phyloP scores from a whole-genome alignment of 1,140 invertebrate genomes.

The Eupristina koningsbergeri region DNA sequence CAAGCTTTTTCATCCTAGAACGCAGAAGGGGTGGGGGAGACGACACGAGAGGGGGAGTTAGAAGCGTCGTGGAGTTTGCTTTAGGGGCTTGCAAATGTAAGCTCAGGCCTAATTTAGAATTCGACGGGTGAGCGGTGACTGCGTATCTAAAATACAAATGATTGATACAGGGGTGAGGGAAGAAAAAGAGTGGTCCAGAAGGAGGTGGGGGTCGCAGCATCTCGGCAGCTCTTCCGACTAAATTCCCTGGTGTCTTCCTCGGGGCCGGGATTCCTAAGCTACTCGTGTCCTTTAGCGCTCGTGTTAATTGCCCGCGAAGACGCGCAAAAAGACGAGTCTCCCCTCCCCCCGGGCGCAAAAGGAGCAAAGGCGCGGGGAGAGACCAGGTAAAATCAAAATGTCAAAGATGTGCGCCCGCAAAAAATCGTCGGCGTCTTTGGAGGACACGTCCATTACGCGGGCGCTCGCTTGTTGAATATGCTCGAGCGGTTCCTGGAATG shows the following conservation, averaged over 20 bases:
- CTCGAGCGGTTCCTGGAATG: slow-evolving; percentile 41
- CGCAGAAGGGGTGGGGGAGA: no score
- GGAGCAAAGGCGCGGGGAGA: not conserved
- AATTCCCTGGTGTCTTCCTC: slow-evolving; percentile 9
- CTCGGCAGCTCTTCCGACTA: not conserved
- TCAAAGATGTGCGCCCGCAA: slow-evolving; percentile 42
- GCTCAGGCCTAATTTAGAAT: slow-evolving; percentile 28
- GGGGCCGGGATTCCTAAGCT: slow-evolving; percentile 8
- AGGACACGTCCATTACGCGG: slow-evolving; percentile 60
- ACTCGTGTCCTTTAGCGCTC: slow-evolving; percentile 45
- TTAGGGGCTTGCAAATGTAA: no score
- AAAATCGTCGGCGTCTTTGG: slow-evolving; percentile 54
- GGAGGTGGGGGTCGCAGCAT: no score
- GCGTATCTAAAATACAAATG: slow-evolving; percentile 41
- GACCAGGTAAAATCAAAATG: slow-evolving; percentile 35
- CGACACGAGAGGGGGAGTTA: no score
- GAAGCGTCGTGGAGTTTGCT: no score
- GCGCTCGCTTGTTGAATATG: slow-evolving; percentile 18
- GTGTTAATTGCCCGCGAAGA: slow-evolving; percentile 51
- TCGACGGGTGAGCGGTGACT: slow-evolving; percentile 16
- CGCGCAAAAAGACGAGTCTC: slow-evolving; percentile 36
- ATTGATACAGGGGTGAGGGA: slow-evolving; percentile 27
- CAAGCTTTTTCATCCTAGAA: not conserved
- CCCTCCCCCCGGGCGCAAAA: not conserved
- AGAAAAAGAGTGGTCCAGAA: not conserved